Evolutionary conservation across 1,140 invertebrate genomes (phyloP).

Genomic region (Heliconius congener): DNA sequence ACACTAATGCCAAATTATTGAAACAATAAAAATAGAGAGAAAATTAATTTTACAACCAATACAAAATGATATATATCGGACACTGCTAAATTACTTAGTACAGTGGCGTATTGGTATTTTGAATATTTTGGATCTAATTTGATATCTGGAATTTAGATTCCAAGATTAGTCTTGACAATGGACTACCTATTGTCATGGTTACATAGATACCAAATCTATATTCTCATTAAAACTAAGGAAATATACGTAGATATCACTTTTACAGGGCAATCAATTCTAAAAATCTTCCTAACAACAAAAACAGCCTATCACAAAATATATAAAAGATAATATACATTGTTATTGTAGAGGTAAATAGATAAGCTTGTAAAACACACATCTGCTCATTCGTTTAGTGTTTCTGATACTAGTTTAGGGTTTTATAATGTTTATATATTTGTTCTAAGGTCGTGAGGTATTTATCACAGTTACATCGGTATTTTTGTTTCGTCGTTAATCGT

Average conservation of each 20-base stretch:
- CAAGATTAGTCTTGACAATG: too few relatives aligned
- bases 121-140: too few relatives aligned
- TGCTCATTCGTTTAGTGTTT: neutral
- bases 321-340: slow-evolving; percentile 16
- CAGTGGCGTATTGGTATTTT: too few relatives aligned
- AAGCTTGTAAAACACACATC: slow-evolving; percentile 12
- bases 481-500: slow-evolving; percentile 29
- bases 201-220: too few relatives aligned
- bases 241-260: neutral
- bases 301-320: neutral
- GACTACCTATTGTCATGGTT: too few relatives aligned
- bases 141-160: too few relatives aligned
- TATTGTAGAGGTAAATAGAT: slow-evolving; percentile 18
- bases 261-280: neutral
- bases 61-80: too few relatives aligned
- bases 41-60: too few relatives aligned
- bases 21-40: too few relatives aligned
- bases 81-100: too few relatives aligned
- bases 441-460: slow-evolving; percentile 18
- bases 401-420: slow-evolving; percentile 9
- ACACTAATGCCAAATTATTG: too few relatives aligned
- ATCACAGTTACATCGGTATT: slow-evolving; percentile 19
- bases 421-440: slow-evolving; percentile 21
- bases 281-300: neutral
- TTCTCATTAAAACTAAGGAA: neutral